A percentile compares a stretch with the other conserved stretches of the same genome.
These are phyloP conservation scores for Murina feae DNA, from an alignment of 2,113 vertebrate genomes.

Conservation along the genomic window DNA sequence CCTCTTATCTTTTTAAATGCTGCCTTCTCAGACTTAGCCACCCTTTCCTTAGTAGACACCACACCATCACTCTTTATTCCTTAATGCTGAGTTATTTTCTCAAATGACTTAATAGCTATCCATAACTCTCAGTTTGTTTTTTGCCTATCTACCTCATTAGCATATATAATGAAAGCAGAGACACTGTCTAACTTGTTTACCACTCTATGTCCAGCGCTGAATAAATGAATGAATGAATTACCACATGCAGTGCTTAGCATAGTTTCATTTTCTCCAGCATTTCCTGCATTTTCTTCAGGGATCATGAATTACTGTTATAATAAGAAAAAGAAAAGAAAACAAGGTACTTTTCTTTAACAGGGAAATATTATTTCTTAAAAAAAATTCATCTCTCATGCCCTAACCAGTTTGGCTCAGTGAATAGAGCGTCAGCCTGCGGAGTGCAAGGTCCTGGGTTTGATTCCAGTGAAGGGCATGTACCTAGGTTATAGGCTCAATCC, in stretches of 20 bases:
- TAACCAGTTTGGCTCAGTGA: too few relatives aligned
- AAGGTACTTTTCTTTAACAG: background rate
- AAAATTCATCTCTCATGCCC: background rate
- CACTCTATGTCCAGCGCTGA: background rate
- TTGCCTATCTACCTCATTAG: background rate
- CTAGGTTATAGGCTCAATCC: too few relatives aligned
- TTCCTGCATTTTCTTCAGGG: background rate
- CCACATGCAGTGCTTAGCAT: background rate
- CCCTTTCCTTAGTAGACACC: background rate
- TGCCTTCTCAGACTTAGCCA: background rate
- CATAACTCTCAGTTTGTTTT: background rate
- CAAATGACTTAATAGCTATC: background rate
- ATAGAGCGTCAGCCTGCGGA: too few relatives aligned
- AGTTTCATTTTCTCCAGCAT: background rate
- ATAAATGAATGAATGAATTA: background rate
- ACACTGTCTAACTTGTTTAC: background rate
- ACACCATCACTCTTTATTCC: background rate
- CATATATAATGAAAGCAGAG: background rate
- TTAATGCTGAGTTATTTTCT: background rate
- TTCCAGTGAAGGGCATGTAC: too few relatives aligned
- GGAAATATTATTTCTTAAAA: background rate
- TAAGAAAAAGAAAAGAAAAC: too few relatives aligned
- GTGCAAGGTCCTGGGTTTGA: too few relatives aligned
- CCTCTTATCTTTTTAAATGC: background rate
- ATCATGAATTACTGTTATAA: background rate